Evolutionary conservation across 2,888 invertebrate genomes (phyloP).

Genomic region (Cheilosia grossa): DNA sequence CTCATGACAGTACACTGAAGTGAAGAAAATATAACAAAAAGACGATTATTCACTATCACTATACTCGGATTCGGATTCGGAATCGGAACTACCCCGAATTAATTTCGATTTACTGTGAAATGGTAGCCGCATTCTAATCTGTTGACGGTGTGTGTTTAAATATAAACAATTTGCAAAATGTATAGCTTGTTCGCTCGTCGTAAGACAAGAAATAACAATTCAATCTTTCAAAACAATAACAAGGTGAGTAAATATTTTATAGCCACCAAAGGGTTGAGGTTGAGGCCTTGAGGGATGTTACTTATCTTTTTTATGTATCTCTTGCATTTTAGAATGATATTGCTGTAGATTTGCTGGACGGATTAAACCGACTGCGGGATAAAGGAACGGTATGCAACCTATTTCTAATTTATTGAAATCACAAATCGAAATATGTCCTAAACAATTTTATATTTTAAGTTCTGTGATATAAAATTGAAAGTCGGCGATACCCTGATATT

Average conservation of each 20-base stretch:
- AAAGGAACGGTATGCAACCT: slow-evolving; percentile 32
- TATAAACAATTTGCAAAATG: slow-evolving; percentile 22
- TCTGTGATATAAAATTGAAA: slow-evolving; percentile 76
- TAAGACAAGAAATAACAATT: neutral
- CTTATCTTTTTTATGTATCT: neutral
- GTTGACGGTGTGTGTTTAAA: neutral
- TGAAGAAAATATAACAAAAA: slow-evolving; percentile 3
- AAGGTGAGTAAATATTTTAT: slow-evolving; percentile 15
- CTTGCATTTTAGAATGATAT: slow-evolving; percentile 16
- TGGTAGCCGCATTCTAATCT: slow-evolving; percentile 18
- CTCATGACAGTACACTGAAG: slow-evolving; percentile 16
- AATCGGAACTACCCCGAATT: too few relatives aligned
- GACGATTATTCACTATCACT: slow-evolving; percentile 5
- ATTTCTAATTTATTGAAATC: neutral
- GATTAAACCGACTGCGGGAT: slow-evolving; percentile 32
- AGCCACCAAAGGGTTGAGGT: neutral
- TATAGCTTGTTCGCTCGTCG: slow-evolving; percentile 10
- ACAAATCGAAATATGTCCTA: neutral
- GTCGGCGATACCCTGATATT: slow-evolving; percentile 73
- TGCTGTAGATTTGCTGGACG: slow-evolving; percentile 40
- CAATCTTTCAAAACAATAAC: slow-evolving; percentile 30
- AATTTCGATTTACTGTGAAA: slow-evolving; percentile 37
- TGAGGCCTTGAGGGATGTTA: neutral
- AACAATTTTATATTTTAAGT: slow-evolving; percentile 56
- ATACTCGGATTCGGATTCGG: too few relatives aligned